Evolutionary conservation across 2,113 vertebrate species (phyloP), one percentile per base, ranked within the genome.

Genomic region (Acrocephalus arundinaceus): DNA sequence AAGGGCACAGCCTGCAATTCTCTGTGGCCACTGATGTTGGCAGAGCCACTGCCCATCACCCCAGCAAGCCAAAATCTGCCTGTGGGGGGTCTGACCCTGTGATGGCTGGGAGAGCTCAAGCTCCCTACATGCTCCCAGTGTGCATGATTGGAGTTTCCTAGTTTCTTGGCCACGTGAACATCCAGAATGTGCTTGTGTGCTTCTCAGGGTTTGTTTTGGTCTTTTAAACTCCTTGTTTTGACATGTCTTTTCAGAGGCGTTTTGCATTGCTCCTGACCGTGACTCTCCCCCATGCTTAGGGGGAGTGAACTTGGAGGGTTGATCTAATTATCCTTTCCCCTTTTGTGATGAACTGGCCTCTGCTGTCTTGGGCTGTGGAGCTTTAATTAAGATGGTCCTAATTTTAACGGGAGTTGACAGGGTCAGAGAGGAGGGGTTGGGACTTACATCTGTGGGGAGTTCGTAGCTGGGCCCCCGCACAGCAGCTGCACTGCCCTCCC

Each of bases 371-470:
- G 62, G 59, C 77, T 87, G 68, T 77, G 87, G 59, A 93, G 65
- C 68, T 95, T 95, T 97, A 96, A 97, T 97, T 97, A 95, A 95
- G 80, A 71, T 65, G 51, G 67, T 66, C 95, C 95, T 92, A 85
- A 96, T 86, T 90, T 92, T 93, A 94, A 92, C 1, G 1, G 85
- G 90, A 94, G 82, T 65, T 96, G 92, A 87, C 85, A 79, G 86
- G 81, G 75, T 65, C 8, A 61, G 81, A n/a, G 73, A 37, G 87
- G 76, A 91, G 61, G 30, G 58, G 30, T n/a, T 71, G 55, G 46
- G 23, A 49, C 49, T 71, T n/a, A 11, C 0, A 24, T 82, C 57
- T 27, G 73, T 75, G 67, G 78, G 89, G 84, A 63, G 57, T 7
- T 17, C n/a, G 59, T 33, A 51, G 55, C 79, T 7, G 25, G 54